Conservation (phyloP, 2,797 vertebrate species). For the Gypaetus barbatus region DNA sequence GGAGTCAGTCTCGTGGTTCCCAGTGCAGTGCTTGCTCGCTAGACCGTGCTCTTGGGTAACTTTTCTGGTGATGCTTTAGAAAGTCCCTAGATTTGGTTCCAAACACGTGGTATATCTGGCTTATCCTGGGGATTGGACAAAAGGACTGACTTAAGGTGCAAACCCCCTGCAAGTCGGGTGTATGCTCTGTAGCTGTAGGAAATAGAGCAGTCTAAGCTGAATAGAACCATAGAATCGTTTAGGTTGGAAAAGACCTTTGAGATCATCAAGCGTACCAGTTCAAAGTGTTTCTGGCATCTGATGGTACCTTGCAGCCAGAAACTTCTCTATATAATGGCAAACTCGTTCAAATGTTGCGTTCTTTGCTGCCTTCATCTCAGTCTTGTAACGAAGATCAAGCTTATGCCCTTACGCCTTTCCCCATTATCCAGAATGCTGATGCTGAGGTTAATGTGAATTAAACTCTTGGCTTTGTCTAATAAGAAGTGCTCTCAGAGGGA, state of each 20-base stretch:
- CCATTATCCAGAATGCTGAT: background rate
- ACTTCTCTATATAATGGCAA: background rate
- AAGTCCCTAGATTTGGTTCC: background rate
- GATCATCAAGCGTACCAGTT: too few relatives aligned
- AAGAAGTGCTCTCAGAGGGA: background rate
- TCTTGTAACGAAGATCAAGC: background rate
- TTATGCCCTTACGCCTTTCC: background rate
- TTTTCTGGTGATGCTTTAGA: background rate
- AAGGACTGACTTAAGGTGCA: background rate
- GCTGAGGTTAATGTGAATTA: background rate
- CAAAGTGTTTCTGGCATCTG: background rate
- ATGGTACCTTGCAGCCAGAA: background rate
- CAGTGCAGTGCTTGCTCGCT: fast-evolving
- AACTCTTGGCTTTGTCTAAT: background rate
- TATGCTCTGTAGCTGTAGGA: background rate
- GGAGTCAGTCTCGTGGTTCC: background rate
- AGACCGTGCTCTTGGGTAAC: background rate
- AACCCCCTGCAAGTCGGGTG: too few relatives aligned
- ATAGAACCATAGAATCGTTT: background rate
- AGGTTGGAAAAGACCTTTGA: too few relatives aligned
- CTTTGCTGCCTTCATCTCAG: background rate
- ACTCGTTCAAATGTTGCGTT: background rate
- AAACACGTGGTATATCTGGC: background rate
- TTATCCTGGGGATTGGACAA: background rate
- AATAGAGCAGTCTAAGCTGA: fast-evolving